These are phyloP conservation scores for Lamellibrachia satsuma DNA, from an alignment of 2,888 invertebrate genomes.

Conservation along the genomic window DNA sequence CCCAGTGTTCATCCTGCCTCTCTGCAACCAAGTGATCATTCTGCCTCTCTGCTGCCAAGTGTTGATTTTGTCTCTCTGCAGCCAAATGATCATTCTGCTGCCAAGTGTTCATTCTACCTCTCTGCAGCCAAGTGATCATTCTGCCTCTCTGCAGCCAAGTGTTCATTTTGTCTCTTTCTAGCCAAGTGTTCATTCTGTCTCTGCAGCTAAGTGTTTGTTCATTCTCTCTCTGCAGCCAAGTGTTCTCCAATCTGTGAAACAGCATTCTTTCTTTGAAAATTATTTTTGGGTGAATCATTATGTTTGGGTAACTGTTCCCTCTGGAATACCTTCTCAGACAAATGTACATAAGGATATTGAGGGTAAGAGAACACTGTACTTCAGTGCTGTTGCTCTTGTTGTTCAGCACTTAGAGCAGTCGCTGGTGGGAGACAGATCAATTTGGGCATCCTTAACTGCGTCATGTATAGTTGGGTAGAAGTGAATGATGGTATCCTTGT, in stretches of 20 bases:
- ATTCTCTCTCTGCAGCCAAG: not conserved
- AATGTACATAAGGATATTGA: not conserved
- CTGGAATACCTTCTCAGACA: not conserved
- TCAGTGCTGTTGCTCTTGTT: not conserved
- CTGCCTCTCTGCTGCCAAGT: not conserved
- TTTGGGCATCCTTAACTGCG: not conserved
- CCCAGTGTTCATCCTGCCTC: not conserved
- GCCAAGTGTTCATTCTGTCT: not conserved
- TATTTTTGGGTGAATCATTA: not conserved
- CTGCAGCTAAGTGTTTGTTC: not conserved
- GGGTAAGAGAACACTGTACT: not conserved
- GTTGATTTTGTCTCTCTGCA: not conserved
- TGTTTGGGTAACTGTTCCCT: not conserved
- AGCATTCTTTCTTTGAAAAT: not conserved
- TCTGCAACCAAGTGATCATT: not conserved
- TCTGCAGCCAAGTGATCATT: too few relatives aligned
- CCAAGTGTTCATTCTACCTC: not conserved
- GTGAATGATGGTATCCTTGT: slow-evolving; percentile 1
- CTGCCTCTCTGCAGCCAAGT: not conserved
- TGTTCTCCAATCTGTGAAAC: not conserved
- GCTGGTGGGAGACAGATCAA: not conserved
- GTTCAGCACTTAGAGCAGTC: not conserved
- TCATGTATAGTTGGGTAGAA: not conserved
- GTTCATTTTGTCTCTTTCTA: not conserved
- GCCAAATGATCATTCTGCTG: not conserved